phyloP scores from a whole-genome alignment of 2,113 vertebrate genomes.

The Eptesicus fuscus region DNA sequence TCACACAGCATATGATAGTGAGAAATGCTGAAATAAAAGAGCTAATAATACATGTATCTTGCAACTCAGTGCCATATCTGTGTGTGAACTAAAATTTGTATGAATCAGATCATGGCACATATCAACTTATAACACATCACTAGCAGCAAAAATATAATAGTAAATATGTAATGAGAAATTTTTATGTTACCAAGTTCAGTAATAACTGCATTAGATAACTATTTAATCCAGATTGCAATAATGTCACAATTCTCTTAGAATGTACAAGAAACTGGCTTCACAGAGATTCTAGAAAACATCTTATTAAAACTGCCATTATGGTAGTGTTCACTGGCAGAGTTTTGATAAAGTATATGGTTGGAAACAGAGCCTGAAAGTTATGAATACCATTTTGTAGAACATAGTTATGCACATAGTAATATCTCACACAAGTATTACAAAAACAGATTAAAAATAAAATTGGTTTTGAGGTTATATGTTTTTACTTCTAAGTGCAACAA shows the following conservation, averaged over 20 bases:
- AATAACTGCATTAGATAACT: background rate
- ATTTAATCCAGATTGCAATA: conserved; percentile 18
- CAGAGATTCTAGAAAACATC: background rate
- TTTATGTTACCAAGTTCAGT: background rate
- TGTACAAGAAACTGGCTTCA: background rate
- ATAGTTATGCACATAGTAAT: conserved; percentile 26
- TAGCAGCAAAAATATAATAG: background rate
- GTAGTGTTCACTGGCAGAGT: background rate
- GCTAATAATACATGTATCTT: background rate
- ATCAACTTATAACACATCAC: background rate
- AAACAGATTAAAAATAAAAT: conserved; percentile 51
- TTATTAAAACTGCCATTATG: background rate
- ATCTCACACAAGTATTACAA: conserved; percentile 26
- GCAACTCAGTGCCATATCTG: background rate
- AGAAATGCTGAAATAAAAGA: background rate
- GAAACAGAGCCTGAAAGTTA: background rate
- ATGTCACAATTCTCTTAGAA: conserved; percentile 9
- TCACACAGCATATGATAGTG: background rate
- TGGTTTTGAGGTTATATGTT: background rate
- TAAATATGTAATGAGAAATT: background rate
- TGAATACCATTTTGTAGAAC: conserved; percentile 40
- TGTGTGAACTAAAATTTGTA: background rate
- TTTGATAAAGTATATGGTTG: conserved; percentile 23
- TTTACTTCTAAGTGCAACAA: conserved; percentile 39
- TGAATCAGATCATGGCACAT: background rate